Conservation (phyloP, 2,797 vertebrate species). For the Diplodus sargus region DNA sequence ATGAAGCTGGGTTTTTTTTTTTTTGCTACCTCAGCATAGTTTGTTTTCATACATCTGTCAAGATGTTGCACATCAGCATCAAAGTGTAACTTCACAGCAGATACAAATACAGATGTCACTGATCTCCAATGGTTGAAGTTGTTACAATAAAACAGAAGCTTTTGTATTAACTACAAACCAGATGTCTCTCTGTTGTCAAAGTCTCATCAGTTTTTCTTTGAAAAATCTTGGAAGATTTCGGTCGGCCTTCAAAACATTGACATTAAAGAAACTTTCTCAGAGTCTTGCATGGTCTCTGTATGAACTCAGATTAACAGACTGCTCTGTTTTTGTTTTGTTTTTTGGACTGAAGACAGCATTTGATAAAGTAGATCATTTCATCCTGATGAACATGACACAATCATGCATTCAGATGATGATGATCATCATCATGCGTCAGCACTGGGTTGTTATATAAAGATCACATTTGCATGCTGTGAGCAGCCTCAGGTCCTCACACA, state of each 20-base stretch:
- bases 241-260: not conserved
- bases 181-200: not conserved
- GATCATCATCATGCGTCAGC: not conserved
- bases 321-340: not conserved
- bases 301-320: not conserved
- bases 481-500: not conserved
- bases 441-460: not conserved
- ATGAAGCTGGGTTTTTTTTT: not conserved
- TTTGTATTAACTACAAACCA: too few species aligned
- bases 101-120: constrained; percentile 4
- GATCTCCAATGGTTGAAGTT: not conserved
- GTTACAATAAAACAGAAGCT: not conserved
- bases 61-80: not conserved
- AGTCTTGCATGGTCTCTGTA: not conserved
- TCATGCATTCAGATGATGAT: too few species aligned
- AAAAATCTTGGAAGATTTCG: too few species aligned
- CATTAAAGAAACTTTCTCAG: not conserved
- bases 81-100: not conserved
- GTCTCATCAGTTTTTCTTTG: not conserved
- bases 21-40: not conserved
- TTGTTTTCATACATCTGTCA: not conserved
- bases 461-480: not conserved
- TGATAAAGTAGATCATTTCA: not conserved
- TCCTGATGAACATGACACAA: not conserved
- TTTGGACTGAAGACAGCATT: not conserved